Evolutionary conservation across 1,140 invertebrate species (phyloP).

Genomic region (Anastrepha obliqua): DNA sequence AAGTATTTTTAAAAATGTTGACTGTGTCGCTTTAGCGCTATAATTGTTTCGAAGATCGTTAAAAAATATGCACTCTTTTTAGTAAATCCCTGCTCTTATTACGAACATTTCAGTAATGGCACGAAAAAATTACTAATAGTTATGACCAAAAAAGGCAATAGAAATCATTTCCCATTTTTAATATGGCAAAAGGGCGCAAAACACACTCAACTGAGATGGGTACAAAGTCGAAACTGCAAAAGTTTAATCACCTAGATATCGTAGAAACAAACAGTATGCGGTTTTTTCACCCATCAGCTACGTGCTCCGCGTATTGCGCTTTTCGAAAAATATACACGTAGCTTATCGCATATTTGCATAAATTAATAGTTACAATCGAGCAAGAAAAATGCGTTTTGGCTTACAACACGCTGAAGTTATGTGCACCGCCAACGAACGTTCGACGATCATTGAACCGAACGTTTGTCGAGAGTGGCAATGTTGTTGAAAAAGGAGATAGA

Average conservation of each 20-base stretch:
- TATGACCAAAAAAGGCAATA: background rate
- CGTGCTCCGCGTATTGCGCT: background rate
- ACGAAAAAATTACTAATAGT: background rate
- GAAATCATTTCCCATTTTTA: background rate
- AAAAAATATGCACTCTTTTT: too few relatives aligned
- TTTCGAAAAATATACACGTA: background rate
- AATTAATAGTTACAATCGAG: conserved; percentile 19
- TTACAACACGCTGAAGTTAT: background rate
- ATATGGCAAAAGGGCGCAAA: background rate
- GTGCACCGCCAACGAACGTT: background rate
- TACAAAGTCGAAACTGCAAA: background rate
- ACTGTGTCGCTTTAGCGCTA: too few relatives aligned
- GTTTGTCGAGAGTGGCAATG: too few relatives aligned
- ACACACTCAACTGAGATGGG: background rate
- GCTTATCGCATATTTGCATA: conserved; percentile 28
- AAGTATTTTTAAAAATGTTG: too few relatives aligned
- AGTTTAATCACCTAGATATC: conserved; percentile 11
- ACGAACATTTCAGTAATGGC: background rate
- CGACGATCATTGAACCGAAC: conserved; percentile 28
- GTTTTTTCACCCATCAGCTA: background rate
- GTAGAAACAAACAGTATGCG: background rate
- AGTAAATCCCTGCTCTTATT: too few relatives aligned
- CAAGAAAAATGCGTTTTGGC: background rate
- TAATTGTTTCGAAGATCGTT: too few relatives aligned
- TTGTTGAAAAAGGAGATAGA: background rate